Percentiles rank a stretch among this genome's conserved stretches.
phyloP scores from a whole-genome alignment of 2,113 vertebrate genomes.

The Phrynosoma platyrhinos region DNA sequence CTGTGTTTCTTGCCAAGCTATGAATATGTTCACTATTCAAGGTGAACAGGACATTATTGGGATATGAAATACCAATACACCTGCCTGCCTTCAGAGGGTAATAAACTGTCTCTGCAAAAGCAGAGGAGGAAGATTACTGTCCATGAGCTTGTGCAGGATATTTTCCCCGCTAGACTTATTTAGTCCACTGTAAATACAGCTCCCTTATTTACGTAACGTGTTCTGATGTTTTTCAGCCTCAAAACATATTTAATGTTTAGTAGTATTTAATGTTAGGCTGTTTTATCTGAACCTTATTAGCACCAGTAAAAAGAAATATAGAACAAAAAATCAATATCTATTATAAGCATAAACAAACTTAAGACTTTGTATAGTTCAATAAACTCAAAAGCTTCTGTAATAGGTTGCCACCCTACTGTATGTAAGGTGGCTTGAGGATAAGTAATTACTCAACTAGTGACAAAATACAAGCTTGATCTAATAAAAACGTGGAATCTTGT shows the following conservation, averaged over 20 bases:
- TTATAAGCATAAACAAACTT: background rate
- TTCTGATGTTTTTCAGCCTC: background rate
- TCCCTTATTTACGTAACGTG: background rate
- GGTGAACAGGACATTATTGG: too few relatives aligned
- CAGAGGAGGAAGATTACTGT: background rate
- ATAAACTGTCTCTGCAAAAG: background rate
- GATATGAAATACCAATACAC: background rate
- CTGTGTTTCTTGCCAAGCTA: background rate
- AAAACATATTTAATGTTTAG: background rate
- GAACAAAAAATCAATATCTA: background rate
- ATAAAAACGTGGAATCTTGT: background rate
- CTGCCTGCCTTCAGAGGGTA: background rate
- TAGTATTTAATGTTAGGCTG: background rate
- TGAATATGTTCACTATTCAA: background rate
- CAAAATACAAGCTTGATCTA: background rate
- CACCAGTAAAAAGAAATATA: background rate
- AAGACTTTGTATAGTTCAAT: too few relatives aligned
- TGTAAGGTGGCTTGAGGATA: background rate
- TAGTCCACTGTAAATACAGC: background rate
- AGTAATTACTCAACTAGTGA: background rate
- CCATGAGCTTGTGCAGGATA: background rate
- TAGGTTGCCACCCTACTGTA: background rate
- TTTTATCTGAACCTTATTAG: background rate
- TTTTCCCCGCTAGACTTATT: background rate
- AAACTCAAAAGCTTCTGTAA: background rate